Evolutionary conservation across 2,797 vertebrate genomes (phyloP).

Genomic region (Peromyscus melanophrys): DNA sequence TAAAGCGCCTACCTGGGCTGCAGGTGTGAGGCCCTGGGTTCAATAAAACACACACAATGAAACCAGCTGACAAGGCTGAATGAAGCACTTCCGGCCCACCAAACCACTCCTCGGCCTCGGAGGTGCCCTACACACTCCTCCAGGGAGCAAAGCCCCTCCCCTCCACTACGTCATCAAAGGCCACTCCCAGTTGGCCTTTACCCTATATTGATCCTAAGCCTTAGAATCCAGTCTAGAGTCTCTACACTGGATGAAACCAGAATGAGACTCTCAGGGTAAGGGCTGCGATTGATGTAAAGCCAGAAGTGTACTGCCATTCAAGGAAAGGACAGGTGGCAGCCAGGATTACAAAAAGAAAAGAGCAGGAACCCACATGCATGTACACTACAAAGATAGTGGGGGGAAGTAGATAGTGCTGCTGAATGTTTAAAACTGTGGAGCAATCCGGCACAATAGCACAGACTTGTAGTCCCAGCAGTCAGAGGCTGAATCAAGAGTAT

Average conservation of each 20-base stretch:
- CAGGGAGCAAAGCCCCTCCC: not conserved
- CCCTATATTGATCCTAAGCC: rapidly evolving
- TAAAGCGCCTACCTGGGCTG: not conserved
- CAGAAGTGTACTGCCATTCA: not conserved
- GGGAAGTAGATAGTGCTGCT: not conserved
- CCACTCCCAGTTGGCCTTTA: not conserved
- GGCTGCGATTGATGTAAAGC: not conserved
- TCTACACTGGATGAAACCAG: not conserved
- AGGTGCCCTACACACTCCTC: not conserved
- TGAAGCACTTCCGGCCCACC: not conserved
- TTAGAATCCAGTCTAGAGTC: not conserved
- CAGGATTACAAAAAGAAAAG: not conserved
- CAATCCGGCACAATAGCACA: not conserved
- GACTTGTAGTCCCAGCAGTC: not conserved
- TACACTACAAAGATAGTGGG: not conserved
- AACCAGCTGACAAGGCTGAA: not conserved
- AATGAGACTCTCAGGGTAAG: not conserved
- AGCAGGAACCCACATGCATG: not conserved
- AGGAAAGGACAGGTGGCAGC: not conserved
- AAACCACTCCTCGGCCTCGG: not conserved
- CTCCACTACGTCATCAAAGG: not conserved
- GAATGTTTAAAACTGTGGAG: not conserved
- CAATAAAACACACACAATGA: not conserved
- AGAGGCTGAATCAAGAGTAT: not conserved
- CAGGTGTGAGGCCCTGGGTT: not conserved